Conservation (phyloP, 2,888 invertebrate genomes). For the Zonitis immaculata region DNA sequence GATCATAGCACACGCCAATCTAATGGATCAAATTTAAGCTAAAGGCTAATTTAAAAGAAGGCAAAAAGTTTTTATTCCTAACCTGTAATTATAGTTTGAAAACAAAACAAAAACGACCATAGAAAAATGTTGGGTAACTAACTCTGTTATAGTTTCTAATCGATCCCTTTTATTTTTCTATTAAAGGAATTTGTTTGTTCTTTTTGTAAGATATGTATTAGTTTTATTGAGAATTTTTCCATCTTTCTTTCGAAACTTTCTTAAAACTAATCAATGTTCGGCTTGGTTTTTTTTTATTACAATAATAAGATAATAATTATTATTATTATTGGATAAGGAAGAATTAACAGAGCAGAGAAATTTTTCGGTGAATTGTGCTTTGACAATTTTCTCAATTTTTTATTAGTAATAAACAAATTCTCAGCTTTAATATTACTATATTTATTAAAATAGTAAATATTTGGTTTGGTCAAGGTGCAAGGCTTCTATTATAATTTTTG, state of each 20-base stretch:
- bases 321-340: not conserved
- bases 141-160: not conserved
- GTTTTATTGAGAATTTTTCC: not conserved
- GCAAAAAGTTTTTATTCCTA: not conserved
- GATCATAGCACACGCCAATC: not conserved
- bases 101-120: not conserved
- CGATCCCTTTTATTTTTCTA: not conserved
- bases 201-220: too few relatives aligned
- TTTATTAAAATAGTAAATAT: too few relatives aligned
- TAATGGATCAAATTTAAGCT: not conserved
- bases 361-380: not conserved
- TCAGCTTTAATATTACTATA: too few relatives aligned
- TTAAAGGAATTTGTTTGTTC: not conserved
- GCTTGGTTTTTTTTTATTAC: not conserved
- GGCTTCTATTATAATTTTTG: not conserved
- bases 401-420: too few relatives aligned
- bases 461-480: not conserved
- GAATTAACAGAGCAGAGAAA: not conserved
- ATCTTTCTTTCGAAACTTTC: not conserved
- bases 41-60: not conserved
- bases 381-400: not conserved
- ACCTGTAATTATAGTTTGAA: not conserved
- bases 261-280: not conserved
- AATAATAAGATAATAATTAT: too few relatives aligned
- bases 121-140: not conserved